Base-by-base conservation (phyloP, 2,797 vertebrate species). In the Enteromius mattozi region DNA sequence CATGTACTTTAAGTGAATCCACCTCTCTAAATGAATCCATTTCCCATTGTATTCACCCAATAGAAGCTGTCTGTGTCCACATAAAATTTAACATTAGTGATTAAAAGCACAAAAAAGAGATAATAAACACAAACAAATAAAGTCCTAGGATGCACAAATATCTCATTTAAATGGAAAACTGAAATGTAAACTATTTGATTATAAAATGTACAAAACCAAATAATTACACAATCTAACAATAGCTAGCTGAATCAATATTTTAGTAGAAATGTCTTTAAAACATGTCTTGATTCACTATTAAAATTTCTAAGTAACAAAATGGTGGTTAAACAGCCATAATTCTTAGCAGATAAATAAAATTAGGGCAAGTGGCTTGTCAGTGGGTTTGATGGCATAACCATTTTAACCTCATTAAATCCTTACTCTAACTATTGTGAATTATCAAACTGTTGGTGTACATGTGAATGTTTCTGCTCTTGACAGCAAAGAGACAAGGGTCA, bases 401-500 rank as follows among this genome's bases (percentile, higher is more conserved):
- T 14, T 24, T 63, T 61, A 27, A 61, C 27, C 59, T 14, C 12
- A 27, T 12, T 27, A 63, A 30, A 63, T 30, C 24, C 24, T 6
- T 63, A 16, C 5, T 17, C 27, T 30, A 16, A 30, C 61, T 33
- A 65, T 9, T 66, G 63, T 16, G 27, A 35, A n/a, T 40, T 13
- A 69, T n/a, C 35, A 69, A 21, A 40, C 51, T 40, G 21, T 5
- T 56, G 21, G 51, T 24, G 21, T 56, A 24, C 33, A 56, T 76
- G 35, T 42, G 59, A 33, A 71, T 61, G 19, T 72, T 56, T 0
- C 17, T 49, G 40, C 19, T 3, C 4, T 63, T 45, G 19, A 40
- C 42, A 76, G 47, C 68, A 80, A 68, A 49, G 42, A 80, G 30
- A 45, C 16, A 47, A 78, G 42, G 19, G 27, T 45, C n/a, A 69